Base-by-base conservation (phyloP, 1,140 invertebrate species). In the Agraylea sexmaculata region DNA sequence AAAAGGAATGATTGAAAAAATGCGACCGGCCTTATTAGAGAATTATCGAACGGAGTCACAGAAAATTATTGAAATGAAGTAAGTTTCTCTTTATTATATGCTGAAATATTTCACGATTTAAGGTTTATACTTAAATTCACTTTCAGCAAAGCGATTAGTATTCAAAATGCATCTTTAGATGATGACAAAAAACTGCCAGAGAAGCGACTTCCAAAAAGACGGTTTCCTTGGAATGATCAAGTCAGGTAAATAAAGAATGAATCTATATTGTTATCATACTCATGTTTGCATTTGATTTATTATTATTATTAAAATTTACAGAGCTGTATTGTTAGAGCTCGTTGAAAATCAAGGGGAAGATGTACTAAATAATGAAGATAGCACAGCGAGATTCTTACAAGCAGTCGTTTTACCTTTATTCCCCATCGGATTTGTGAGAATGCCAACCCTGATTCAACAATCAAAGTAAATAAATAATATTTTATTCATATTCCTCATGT, bases 41-140 rank as follows among this genome's bases (percentile, higher is more conserved):
- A 57, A 50, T 4, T 67, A 67, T 39, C 62, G 59, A 28, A 56
- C 56, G 0, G 62, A 67, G 31, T 64, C 62, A 37, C 57, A 62
- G 40, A 45, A 41, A 32, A 47, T 50, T 31, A 11, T 43, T 6
- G 48, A 50, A 23, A 41, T 39, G 7, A 50, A 50, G 48, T 50
- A 22, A 43, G 47, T 49, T 22, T 10, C 11, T 10, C 22, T 10
- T 2, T 13, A 13, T 22, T 22, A 22, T 17, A 12, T 1, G 8
- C 16, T 3, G 13, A 20, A 18, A 11, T 19, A 20, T 8, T 18
- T 2, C 17, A 10, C 19, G 16, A 17, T 15, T 30, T 30, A 7
- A 12, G 4, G 12, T 5, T 30, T 15, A 30, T 12, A 7, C 5
- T 12, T 12, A 30, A 12, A 30, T 19, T 46, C 18, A 8, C 19